These are phyloP conservation scores for Pocota personata DNA, from an alignment of 2,888 invertebrate species.

Conservation along the genomic window DNA sequence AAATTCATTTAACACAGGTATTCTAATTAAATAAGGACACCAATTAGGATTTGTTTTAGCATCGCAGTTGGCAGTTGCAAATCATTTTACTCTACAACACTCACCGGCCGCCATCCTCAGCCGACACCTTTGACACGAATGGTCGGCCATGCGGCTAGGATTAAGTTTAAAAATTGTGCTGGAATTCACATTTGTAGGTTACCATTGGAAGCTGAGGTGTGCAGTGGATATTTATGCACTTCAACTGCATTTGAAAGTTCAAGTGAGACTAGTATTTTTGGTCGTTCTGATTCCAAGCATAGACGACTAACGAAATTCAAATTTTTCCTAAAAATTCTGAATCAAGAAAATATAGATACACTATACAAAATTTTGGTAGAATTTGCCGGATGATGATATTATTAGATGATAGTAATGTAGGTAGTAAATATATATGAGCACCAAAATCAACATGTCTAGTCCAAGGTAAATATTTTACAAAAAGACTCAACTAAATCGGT, in stretches of 20 bases:
- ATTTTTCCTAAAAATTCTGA: no score
- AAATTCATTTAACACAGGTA: slow-evolving; percentile 65
- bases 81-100: slow-evolving; percentile 33
- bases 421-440: no score
- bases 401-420: no score
- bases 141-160: neutral
- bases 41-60: slow-evolving; percentile 63
- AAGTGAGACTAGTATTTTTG: neutral
- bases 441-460: no score
- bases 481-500: no score
- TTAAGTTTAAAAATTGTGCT: neutral
- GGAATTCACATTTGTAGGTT: neutral
- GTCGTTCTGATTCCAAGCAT: neutral
- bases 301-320: no score
- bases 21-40: slow-evolving; percentile 69
- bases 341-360: no score
- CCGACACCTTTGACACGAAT: neutral
- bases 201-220: neutral
- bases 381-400: no score
- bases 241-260: neutral
- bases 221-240: neutral
- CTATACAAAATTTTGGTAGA: no score
- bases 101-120: neutral
- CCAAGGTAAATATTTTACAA: no score
- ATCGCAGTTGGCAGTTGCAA: slow-evolving; percentile 30